phyloP scores from a whole-genome alignment of 2,888 invertebrate genomes.

The Mellilla xanthometata region DNA sequence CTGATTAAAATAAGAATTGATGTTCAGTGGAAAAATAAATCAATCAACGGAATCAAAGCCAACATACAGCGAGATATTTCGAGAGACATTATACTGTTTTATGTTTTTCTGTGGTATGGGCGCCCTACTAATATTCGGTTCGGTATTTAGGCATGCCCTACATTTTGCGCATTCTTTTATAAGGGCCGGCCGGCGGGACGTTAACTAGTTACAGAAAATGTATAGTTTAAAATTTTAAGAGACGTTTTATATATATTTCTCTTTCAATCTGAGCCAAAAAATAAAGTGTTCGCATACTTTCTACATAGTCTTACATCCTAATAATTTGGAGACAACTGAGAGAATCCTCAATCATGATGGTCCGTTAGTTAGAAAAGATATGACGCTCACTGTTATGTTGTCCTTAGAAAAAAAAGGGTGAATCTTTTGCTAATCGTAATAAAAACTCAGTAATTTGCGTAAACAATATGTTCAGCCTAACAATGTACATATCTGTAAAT shows the following conservation, averaged over 20 bases:
- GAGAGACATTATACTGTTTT: not conserved
- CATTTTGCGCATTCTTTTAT: conserved; percentile 12
- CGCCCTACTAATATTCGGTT: conserved; percentile 9
- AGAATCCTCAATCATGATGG: conserved; percentile 17
- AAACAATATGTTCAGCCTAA: too few relatives aligned
- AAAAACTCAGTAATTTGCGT: too few relatives aligned
- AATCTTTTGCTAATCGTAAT: too few relatives aligned
- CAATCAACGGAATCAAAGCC: too few relatives aligned
- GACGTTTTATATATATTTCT: too few relatives aligned
- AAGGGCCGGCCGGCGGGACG: not conserved
- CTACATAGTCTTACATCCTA: conserved; percentile 26
- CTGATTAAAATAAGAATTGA: too few relatives aligned
- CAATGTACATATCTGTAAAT: too few relatives aligned
- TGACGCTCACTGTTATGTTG: too few relatives aligned
- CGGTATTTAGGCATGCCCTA: conserved; percentile 8
- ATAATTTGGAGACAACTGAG: conserved; percentile 30
- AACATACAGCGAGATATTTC: too few relatives aligned
- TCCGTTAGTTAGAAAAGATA: too few relatives aligned
- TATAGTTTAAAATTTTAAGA: not conserved
- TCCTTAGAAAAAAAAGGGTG: too few relatives aligned
- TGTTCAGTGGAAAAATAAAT: too few relatives aligned
- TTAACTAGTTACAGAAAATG: conserved; percentile 6
- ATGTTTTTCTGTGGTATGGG: conserved; percentile 4
- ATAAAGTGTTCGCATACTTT: conserved; percentile 30
- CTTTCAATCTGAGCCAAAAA: conserved; percentile 29